These are phyloP conservation scores for Himalopsyche tibetana DNA, from an alignment of 2,888 invertebrate species.

Conservation along the genomic window DNA sequence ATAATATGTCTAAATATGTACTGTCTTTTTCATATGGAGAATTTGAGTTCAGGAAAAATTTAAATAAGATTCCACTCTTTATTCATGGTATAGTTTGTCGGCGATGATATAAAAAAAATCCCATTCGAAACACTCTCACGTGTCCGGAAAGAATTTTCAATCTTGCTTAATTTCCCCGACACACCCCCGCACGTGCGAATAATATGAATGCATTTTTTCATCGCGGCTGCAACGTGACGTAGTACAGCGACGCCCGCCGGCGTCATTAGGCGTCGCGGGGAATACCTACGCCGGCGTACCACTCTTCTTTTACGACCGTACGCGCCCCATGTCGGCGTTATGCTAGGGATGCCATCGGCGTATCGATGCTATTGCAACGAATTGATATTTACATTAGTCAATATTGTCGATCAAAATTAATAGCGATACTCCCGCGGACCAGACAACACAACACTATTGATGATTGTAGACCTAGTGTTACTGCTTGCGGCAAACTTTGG, in stretches of 20 bases:
- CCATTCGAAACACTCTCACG: slow-evolving; percentile 10
- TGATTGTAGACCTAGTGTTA: too few relatives aligned
- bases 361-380: too few relatives aligned
- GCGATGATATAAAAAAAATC: not conserved
- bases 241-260: not conserved
- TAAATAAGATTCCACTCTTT: not conserved
- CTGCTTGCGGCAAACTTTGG: too few relatives aligned
- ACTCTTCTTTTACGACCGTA: slow-evolving; percentile 7
- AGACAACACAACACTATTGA: too few relatives aligned
- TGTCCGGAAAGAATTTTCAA: slow-evolving; percentile 13
- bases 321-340: not conserved
- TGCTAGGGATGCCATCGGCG: not conserved
- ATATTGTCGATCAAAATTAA: too few relatives aligned
- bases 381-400: too few relatives aligned
- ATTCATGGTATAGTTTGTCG: not conserved
- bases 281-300: not conserved
- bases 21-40: too few relatives aligned
- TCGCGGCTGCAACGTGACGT: slow-evolving; percentile 19
- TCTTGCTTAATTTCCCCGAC: not conserved
- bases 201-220: slow-evolving; percentile 30
- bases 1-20: too few relatives aligned
- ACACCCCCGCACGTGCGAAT: not conserved
- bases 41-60: not conserved
- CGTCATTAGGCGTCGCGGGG: slow-evolving; percentile 24
- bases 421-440: too few relatives aligned